Evolutionary conservation across 2,113 vertebrate species (phyloP).

Genomic region (Microtus montanus): DNA sequence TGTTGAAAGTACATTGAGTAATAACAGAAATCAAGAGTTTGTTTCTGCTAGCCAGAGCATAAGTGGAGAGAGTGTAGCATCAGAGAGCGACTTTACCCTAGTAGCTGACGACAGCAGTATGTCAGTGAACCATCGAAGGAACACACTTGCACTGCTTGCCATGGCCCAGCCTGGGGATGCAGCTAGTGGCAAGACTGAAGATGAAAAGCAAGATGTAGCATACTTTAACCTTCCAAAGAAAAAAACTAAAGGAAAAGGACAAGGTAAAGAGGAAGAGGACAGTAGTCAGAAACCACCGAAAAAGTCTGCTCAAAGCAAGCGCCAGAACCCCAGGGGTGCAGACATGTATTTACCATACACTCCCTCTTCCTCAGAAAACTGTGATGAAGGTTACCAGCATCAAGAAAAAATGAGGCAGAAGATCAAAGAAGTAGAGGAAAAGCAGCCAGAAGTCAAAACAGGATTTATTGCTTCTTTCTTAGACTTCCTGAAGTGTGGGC

Average conservation of each 20-base stretch:
- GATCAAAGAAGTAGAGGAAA: constrained; percentile 98
- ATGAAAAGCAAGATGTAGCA: constrained; percentile 86
- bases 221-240: constrained; percentile 90
- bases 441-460: constrained; percentile 98
- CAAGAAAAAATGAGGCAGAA: constrained; percentile 98
- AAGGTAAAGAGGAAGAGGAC: constrained; percentile 90
- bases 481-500: constrained; percentile 98
- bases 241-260: constrained; percentile 90
- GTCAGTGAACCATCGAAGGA: constrained; percentile 82
- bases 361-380: constrained; percentile 86
- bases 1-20: constrained; percentile 84
- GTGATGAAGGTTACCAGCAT: constrained; percentile 93
- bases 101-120: constrained; percentile 84
- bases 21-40: constrained; percentile 87
- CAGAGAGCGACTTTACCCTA: constrained; percentile 87
- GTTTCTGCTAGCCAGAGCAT: constrained; percentile 87
- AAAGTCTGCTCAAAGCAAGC: constrained; percentile 89
- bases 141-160: constrained; percentile 74
- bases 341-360: constrained; percentile 89
- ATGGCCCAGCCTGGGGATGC: constrained; percentile 79
- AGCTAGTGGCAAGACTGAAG: constrained; percentile 87
- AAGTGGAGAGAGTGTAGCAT: constrained; percentile 86
- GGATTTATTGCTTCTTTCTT: constrained; percentile 98
- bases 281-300: constrained; percentile 88
- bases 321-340: constrained; percentile 90